Conservation (phyloP, 35 echinoderm and acorn worm species). For the Anneissia japonica region DNA sequence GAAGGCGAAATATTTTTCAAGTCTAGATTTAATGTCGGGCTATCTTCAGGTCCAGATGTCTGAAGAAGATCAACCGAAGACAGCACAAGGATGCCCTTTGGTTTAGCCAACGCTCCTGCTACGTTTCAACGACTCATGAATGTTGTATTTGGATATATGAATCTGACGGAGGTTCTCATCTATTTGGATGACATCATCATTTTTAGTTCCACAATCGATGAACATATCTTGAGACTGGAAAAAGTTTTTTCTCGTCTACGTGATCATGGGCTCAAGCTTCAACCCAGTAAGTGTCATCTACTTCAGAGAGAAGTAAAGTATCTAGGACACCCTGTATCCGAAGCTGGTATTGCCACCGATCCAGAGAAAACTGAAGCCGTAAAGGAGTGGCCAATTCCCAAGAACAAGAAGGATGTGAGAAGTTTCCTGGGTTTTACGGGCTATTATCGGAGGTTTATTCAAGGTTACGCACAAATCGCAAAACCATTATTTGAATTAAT, state of each 20-base stretch:
- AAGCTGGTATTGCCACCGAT: conserved; percentile 28
- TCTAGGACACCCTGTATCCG: conserved; percentile 30
- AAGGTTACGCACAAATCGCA: conserved; percentile 23
- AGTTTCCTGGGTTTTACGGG: conserved; percentile 25
- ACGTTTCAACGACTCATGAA: conserved; percentile 70
- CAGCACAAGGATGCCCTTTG: conserved; percentile 47
- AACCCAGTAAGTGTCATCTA: conserved; percentile 42
- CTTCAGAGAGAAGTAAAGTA: conserved; percentile 24
- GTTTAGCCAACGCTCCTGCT: conserved; percentile 50
- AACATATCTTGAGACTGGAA: conserved; percentile 13
- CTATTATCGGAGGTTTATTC: conserved; percentile 41
- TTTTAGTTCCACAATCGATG: conserved; percentile 13
- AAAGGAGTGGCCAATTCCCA: conserved; percentile 32
- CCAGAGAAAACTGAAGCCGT: conserved; percentile 40
- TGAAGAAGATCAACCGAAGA: conserved; percentile 20
- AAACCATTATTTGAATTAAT: conserved; percentile 4
- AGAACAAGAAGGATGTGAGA: not conserved
- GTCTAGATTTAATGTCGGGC: conserved; percentile 16
- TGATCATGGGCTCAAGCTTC: conserved; percentile 23
- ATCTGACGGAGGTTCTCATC: conserved; percentile 19
- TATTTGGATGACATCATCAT: conserved; percentile 62
- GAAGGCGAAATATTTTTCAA: conserved; percentile 20
- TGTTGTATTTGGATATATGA: conserved; percentile 17
- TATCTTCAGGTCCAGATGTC: conserved; percentile 31
- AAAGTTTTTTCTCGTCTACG: conserved; percentile 24